These are phyloP conservation scores for Lycaena phlaeas DNA, from an alignment of 2,888 invertebrate genomes.

Conservation along the genomic window DNA sequence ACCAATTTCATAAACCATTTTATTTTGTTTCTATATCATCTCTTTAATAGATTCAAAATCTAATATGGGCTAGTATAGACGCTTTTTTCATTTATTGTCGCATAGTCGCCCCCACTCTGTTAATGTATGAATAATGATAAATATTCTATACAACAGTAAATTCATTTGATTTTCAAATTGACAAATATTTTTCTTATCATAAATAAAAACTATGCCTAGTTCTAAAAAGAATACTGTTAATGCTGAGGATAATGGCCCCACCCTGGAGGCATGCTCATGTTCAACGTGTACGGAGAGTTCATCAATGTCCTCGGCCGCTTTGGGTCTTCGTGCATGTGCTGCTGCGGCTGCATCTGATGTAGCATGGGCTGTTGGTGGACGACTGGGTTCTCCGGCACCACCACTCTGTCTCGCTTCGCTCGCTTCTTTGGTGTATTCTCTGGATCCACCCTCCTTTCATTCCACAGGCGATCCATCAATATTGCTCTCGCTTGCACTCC, in stretches of 20 bases:
- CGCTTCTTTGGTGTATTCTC: conserved; percentile 44
- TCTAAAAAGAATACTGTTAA: too few relatives aligned
- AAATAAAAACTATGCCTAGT: too few relatives aligned
- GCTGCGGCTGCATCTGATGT: conserved; percentile 19
- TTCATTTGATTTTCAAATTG: too few relatives aligned
- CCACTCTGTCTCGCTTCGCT: conserved; percentile 41
- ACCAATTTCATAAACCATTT: too few relatives aligned
- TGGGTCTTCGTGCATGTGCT: conserved; percentile 37
- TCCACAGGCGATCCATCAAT: conserved; percentile 47
- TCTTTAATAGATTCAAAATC: too few relatives aligned
- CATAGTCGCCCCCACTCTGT: too few relatives aligned
- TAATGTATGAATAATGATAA: too few relatives aligned
- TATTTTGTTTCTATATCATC: too few relatives aligned
- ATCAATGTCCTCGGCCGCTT: conserved; percentile 47
- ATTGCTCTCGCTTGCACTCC: conserved; percentile 36
- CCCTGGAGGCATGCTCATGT: conserved; percentile 38
- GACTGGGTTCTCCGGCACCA: conserved; percentile 25
- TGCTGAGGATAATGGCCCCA: conserved; percentile 60
- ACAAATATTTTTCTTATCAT: too few relatives aligned
- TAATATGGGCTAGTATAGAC: too few relatives aligned
- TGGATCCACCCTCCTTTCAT: conserved; percentile 38
- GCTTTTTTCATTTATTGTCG: too few relatives aligned
- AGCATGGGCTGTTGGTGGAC: conserved; percentile 21
- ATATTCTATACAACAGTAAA: too few relatives aligned
- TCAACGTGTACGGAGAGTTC: conserved; percentile 36